A percentile compares a stretch with the other conserved stretches of the same genome.
phyloP scores from a whole-genome alignment of 2,113 vertebrate species.

The Cebidichthys violaceus region DNA sequence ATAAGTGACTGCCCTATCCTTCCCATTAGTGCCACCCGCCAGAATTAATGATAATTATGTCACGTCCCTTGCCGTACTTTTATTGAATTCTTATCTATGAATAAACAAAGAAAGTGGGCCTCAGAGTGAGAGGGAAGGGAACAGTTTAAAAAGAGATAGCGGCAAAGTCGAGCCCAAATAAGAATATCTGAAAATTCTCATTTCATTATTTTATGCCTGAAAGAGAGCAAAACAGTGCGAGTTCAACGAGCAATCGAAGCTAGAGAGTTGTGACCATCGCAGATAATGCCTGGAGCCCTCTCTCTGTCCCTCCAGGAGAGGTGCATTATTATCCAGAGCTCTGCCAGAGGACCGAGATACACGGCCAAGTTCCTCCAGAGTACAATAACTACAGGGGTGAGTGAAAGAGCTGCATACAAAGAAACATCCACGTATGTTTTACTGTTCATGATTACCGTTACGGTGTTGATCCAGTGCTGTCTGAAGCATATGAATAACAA shows the following conservation, averaged over 20 bases:
- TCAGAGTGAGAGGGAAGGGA: conserved; percentile 48
- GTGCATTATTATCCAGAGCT: conserved; percentile 45
- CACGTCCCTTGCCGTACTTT: conserved; percentile 85
- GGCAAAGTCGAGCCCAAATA: conserved; percentile 68
- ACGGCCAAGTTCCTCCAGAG: conserved; percentile 4
- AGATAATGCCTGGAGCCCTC: conserved; percentile 60
- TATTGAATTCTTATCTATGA: conserved; percentile 94
- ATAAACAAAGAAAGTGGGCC: conserved; percentile 61
- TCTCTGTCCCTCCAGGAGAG: conserved; percentile 33
- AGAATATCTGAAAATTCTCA: conserved; percentile 61
- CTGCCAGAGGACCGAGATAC: conserved; percentile 26
- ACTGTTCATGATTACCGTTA: background rate
- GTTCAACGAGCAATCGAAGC: conserved; percentile 67
- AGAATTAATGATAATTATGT: conserved; percentile 97
- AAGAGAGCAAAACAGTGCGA: conserved; percentile 54
- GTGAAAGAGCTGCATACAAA: background rate
- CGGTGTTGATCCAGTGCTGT: background rate
- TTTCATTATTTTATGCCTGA: conserved; percentile 69
- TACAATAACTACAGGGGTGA: conserved; percentile 18
- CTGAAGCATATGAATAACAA: background rate
- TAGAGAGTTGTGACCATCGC: conserved; percentile 50
- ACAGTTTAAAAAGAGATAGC: conserved; percentile 68
- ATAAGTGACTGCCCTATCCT: conserved; percentile 89
- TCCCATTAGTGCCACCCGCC: conserved; percentile 88
- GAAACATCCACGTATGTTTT: background rate